phyloP scores from a whole-genome alignment of 2,797 vertebrate genomes.

The Brotula barbata region DNA sequence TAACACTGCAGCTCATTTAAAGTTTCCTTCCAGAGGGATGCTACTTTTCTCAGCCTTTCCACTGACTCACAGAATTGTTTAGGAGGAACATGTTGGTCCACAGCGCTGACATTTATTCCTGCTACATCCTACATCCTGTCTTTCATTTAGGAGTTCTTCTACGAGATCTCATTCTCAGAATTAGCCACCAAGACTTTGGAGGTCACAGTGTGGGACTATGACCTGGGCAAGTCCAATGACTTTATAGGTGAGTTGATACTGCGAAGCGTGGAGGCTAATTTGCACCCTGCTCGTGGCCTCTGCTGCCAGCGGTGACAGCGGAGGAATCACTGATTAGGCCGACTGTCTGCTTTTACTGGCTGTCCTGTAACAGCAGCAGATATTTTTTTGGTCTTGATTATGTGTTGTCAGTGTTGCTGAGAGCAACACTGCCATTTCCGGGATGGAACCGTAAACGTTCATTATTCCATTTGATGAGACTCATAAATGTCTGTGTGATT shows the following conservation, averaged over 20 bases:
- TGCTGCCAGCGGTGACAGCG: not conserved
- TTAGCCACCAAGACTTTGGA: conserved; percentile 86
- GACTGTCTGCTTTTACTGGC: not conserved
- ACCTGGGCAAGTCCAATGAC: conserved; percentile 89
- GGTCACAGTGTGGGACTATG: conserved; percentile 91
- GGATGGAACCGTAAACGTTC: conserved; percentile 24
- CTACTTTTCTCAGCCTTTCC: conserved; percentile 29
- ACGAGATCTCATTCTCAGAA: conserved; percentile 84
- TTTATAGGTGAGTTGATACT: conserved; percentile 82
- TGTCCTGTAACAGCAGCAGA: conserved; percentile 1
- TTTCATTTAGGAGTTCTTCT: conserved; percentile 86
- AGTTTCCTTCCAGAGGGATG: conserved; percentile 13
- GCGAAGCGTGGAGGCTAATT: not conserved
- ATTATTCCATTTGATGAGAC: too few relatives aligned
- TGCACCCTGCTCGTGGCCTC: not conserved
- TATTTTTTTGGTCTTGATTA: conserved; percentile 40
- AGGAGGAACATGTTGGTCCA: not conserved
- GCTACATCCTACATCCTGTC: conserved; percentile 1
- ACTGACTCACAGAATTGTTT: conserved; percentile 33
- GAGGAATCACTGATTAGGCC: conserved; percentile 4
- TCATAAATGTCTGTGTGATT: too few relatives aligned
- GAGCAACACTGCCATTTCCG: conserved; percentile 29
- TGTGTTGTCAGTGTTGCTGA: conserved; percentile 1
- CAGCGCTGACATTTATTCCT: too few relatives aligned
- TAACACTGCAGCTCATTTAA: conserved; percentile 35